Conservation (phyloP, 2,888 invertebrate species). For the Neria commutata region DNA sequence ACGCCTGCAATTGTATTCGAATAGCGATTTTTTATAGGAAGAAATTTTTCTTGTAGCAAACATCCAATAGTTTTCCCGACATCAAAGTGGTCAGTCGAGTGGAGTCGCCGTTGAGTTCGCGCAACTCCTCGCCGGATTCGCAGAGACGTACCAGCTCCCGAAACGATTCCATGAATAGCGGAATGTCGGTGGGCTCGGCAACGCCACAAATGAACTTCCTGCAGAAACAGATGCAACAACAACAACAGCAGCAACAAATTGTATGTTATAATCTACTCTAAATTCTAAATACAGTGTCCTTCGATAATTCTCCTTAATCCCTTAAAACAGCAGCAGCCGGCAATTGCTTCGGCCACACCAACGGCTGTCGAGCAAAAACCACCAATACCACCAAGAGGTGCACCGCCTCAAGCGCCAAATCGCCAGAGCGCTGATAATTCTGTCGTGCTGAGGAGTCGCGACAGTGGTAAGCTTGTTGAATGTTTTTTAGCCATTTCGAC, state of each 20-base stretch:
- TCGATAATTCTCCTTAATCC: not conserved
- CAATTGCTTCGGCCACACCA: slow-evolving; percentile 50
- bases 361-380: slow-evolving; percentile 63
- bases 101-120: slow-evolving; percentile 65
- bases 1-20: not conserved
- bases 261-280: slow-evolving; percentile 13
- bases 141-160: slow-evolving; percentile 58
- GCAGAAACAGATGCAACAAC: slow-evolving; percentile 63
- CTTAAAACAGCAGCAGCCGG: slow-evolving; percentile 36
- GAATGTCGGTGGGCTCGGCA: slow-evolving; percentile 56
- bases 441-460: slow-evolving; percentile 54
- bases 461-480: slow-evolving; percentile 50
- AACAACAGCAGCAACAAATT: slow-evolving; percentile 46
- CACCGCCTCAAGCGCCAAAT: slow-evolving; percentile 66
- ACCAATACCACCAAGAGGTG: slow-evolving; percentile 67
- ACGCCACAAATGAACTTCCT: slow-evolving; percentile 66
- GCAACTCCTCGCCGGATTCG: slow-evolving; percentile 66
- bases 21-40: not conserved
- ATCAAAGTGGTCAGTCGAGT: slow-evolving; percentile 59
- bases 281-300: not conserved
- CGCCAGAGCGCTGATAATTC: slow-evolving; percentile 60
- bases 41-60: slow-evolving; percentile 49
- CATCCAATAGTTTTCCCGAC: slow-evolving; percentile 60
- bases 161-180: slow-evolving; percentile 53
- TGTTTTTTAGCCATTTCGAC: too few species aligned